Conservation (phyloP, 1,140 invertebrate species). For the Brachystomella parvula region DNA sequence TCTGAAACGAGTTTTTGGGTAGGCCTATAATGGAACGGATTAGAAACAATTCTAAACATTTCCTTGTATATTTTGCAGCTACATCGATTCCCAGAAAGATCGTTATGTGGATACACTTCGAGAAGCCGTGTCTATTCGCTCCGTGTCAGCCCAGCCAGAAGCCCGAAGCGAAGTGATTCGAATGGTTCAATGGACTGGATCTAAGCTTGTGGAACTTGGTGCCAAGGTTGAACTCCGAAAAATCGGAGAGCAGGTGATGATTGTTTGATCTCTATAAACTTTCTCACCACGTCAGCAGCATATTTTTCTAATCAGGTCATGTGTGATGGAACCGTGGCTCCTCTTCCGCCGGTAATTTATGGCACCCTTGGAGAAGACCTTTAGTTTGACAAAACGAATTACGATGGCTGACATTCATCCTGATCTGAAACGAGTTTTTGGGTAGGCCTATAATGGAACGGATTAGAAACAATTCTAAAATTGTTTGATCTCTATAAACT, state of each 20-base stretch:
- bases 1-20: no score
- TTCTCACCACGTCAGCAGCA: no score
- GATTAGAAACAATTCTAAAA: no score
- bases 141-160: slow-evolving; percentile 86
- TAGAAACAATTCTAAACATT: background rate
- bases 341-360: slow-evolving; percentile 81
- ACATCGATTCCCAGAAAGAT: slow-evolving; percentile 66
- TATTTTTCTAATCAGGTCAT: slow-evolving; percentile 48
- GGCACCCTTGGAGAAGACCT: slow-evolving; percentile 71
- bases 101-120: slow-evolving; percentile 70
- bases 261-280: no score
- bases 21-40: no score
- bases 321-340: slow-evolving; percentile 59
- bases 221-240: slow-evolving; percentile 7
- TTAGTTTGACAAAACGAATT: no score
- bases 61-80: slow-evolving; percentile 46
- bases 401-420: no score
- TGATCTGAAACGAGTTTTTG: no score
- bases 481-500: no score
- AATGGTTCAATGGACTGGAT: slow-evolving; percentile 65
- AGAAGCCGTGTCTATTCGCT: slow-evolving; percentile 87
- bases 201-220: slow-evolving; percentile 52
- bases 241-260: slow-evolving; percentile 12
- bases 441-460: no score
- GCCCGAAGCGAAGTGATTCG: slow-evolving; percentile 60